phyloP scores from a whole-genome alignment of 2,888 invertebrate genomes.

The Scaptomyza cyrtandrae region DNA sequence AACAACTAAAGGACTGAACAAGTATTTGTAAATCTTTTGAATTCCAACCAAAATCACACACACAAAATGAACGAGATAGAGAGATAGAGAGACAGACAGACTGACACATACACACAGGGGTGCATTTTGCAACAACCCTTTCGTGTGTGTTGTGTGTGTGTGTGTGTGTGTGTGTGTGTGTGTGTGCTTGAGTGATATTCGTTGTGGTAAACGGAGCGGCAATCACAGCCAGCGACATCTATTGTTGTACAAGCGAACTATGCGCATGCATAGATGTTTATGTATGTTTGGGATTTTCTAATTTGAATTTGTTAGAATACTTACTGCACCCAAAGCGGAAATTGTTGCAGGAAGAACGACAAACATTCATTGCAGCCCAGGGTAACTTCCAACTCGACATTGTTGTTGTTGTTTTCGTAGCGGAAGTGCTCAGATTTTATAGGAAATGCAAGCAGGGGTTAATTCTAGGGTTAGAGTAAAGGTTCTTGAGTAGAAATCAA shows the following conservation, averaged over 20 bases:
- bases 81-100: conserved; percentile 28
- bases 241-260: conserved; percentile 71
- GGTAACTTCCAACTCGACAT: conserved; percentile 24
- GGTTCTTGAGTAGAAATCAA: conserved; percentile 36
- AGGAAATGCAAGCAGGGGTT: conserved; percentile 66
- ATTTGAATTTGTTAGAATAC: conserved; percentile 72
- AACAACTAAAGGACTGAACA: conserved; percentile 67
- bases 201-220: conserved; percentile 39
- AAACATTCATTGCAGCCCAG: conserved; percentile 55
- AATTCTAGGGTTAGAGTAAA: conserved; percentile 4
- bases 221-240: conserved; percentile 76
- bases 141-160: conserved; percentile 20
- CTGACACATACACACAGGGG: conserved; percentile 46
- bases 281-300: conserved; percentile 68
- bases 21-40: conserved; percentile 79
- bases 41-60: conserved; percentile 73
- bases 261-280: conserved; percentile 74
- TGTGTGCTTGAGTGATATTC: conserved; percentile 16
- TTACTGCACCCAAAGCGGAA: conserved; percentile 72
- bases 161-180: not conserved
- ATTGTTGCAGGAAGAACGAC: conserved; percentile 71
- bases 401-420: conserved; percentile 17
- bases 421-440: conserved; percentile 74
- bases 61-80: conserved; percentile 17
- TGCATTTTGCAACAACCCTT: conserved; percentile 75